Conservation (phyloP, 2,797 vertebrate species). For the Sylvia borin region DNA sequence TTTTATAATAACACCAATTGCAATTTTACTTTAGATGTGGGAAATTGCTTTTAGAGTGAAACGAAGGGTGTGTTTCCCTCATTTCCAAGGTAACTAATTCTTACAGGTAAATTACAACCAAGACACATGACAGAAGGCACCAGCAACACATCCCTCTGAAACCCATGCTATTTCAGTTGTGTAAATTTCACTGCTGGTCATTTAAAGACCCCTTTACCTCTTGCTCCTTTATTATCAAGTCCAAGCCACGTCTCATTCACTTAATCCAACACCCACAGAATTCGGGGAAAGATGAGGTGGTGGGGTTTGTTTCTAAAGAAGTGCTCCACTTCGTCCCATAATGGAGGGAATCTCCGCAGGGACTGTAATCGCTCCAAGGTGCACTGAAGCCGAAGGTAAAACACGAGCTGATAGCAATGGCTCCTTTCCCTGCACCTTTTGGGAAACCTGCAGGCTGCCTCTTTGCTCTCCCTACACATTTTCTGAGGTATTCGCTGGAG, state of each 20-base stretch:
- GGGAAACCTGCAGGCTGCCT: fast-evolving
- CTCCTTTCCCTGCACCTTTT: fast-evolving
- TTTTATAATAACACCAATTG: background rate
- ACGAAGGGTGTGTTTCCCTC: background rate
- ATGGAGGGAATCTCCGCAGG: background rate
- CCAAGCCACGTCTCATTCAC: background rate
- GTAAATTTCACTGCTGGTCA: background rate
- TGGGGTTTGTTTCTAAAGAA: background rate
- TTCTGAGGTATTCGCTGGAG: background rate
- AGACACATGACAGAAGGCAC: background rate
- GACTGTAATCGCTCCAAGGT: fast-evolving
- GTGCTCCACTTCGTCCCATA: fast-evolving
- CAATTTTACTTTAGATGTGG: background rate
- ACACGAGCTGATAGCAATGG: fast-evolving
- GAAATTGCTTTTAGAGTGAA: background rate
- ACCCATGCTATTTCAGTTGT: fast-evolving
- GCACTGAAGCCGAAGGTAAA: background rate
- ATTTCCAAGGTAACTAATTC: background rate
- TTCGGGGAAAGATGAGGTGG: background rate
- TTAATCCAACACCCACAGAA: background rate
- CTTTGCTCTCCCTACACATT: background rate
- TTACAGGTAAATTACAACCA: background rate
- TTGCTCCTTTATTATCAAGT: background rate
- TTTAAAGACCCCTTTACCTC: background rate
- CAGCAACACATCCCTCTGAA: background rate